Base-by-base conservation (phyloP, 1,140 invertebrate species). In the Drosophila ananassae region DNA sequence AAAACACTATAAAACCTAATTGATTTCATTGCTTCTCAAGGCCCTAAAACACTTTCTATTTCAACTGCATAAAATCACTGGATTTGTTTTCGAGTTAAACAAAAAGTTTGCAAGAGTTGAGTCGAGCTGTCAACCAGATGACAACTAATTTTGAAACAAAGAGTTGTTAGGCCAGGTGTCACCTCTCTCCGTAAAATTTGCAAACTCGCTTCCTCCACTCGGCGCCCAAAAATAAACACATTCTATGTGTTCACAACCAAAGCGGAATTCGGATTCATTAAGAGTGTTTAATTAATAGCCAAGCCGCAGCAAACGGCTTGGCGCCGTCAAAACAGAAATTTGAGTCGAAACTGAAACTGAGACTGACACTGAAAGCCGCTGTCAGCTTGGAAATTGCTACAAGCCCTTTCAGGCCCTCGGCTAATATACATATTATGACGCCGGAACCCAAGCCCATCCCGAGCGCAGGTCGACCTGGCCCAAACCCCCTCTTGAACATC, bases 231-330 rank as follows among this genome's bases (percentile, higher is more conserved):
- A 47, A 10, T 37, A 21, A 44, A 28, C 25, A 48, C 51, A 53
- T 25, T 73, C 21, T 28, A 32, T 37, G 24, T 55, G 30, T 39
- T 51, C 28, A 32, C 52, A 57, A 32, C 48, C 58, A 51, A 58
- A 56, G 56, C 63, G 66, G 56, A 80, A 77, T 73, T 62, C 25
- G 32, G 37, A 52, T 66, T 50, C 61, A 66, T 67, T 51, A 75
- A 52, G 34, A 57, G 67, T 30, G 46, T 67, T 84, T 77, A 81
- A 81, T 87, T 84, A 77, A 85, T 85, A 69, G 81, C 62, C 59
- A 24, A 30, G 50, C 55, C 48, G n/a, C 21, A 30, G 53, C 52
- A 71, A 67, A 66, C 37, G 51, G 51, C 62, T 76, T 76, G 39
- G 57, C 47, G 67, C 63, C 80, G 25, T 24, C 41, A 54, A 59